phyloP scores from a whole-genome alignment of 2,113 vertebrate species.

The Mormyrus iriodes region DNA sequence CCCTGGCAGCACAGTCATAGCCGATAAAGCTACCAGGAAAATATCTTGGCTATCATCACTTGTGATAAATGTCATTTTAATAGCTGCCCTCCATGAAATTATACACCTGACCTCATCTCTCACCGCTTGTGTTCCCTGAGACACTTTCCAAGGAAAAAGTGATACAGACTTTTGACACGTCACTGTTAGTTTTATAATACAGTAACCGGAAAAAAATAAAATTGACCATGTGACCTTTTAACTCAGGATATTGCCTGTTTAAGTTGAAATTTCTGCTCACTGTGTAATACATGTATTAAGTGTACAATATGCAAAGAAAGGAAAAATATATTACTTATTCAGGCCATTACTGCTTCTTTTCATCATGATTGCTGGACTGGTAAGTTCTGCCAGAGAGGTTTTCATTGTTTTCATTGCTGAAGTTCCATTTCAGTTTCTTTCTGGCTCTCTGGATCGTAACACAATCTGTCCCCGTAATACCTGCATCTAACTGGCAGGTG shows the following conservation, averaged over 20 bases:
- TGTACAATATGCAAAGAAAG: neutral
- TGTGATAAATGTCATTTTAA: constrained; percentile 19
- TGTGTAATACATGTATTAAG: neutral
- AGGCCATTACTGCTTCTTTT: neutral
- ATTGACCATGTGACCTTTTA: neutral
- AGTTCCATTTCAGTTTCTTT: neutral
- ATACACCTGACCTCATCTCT: constrained; percentile 18
- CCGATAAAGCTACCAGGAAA: constrained; percentile 17
- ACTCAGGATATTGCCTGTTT: neutral
- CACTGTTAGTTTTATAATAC: neutral
- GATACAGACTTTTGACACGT: neutral
- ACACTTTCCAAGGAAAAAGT: neutral
- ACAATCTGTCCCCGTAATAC: constrained; percentile 70
- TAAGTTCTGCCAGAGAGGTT: neutral
- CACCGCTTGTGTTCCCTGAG: neutral
- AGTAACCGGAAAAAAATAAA: neutral
- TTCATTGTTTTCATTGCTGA: neutral
- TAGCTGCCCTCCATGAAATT: constrained; percentile 16
- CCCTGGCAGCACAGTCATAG: constrained; percentile 9
- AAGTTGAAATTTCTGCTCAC: too few species aligned
- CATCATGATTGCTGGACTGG: neutral
- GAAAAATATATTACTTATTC: neutral
- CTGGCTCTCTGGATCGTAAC: constrained; percentile 66
- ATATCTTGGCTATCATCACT: neutral
- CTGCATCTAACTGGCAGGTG: constrained; percentile 70